These are phyloP conservation scores for Leptinotarsa haldemani DNA, from an alignment of 2,888 invertebrate species.

Conservation along the genomic window DNA sequence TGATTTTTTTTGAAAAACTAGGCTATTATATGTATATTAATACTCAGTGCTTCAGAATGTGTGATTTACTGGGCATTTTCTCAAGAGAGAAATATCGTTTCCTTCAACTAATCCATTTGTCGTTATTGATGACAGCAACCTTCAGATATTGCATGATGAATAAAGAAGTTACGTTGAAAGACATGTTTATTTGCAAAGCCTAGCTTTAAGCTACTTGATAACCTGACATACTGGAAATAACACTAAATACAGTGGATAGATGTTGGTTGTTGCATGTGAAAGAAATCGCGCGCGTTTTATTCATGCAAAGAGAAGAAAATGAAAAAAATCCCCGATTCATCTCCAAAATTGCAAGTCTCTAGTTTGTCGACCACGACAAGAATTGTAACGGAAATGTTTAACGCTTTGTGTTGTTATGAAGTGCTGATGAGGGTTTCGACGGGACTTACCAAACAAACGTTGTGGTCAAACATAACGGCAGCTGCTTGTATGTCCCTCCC, in stretches of 20 bases:
- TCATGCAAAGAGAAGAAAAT: constrained; percentile 40
- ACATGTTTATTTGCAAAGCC: constrained; percentile 5
- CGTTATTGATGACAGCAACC: constrained; percentile 13
- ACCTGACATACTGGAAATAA: constrained; percentile 46
- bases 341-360: constrained; percentile 42
- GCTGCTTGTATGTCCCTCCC: constrained; percentile 99
- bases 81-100: no score
- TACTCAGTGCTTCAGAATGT: no score
- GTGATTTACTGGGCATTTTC: no score
- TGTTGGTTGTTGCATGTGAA: constrained; percentile 63
- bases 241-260: constrained; percentile 56
- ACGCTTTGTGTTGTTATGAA: constrained; percentile 69
- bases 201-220: constrained; percentile 31
- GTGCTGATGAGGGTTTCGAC: constrained; percentile 99
- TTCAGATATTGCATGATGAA: constrained; percentile 23
- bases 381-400: constrained; percentile 59
- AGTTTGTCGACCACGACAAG: constrained; percentile 51
- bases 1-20: no score
- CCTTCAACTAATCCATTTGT: no score
- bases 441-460: constrained; percentile 99
- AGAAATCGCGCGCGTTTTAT: constrained; percentile 28
- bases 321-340: constrained; percentile 31
- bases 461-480: constrained; percentile 98
- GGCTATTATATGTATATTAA: no score
- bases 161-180: constrained; percentile 6